phyloP scores from a whole-genome alignment of 2,113 vertebrate genomes.

The Nycticryphes semicollaris region DNA sequence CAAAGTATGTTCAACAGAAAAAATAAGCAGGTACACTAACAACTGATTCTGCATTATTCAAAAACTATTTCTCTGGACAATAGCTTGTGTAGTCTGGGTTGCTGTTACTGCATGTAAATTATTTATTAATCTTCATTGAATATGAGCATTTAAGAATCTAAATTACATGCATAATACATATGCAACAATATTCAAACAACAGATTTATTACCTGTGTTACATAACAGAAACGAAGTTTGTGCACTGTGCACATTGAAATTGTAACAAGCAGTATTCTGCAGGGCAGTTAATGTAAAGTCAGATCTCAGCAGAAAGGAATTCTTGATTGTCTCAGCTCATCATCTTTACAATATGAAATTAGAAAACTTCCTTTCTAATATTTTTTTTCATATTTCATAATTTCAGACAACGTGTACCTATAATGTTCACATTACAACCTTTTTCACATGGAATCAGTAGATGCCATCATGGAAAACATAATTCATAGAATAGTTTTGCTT shows the following conservation, averaged over 20 bases:
- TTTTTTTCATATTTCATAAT: neutral
- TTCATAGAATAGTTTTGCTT: neutral
- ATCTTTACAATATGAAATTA: neutral
- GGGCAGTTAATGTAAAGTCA: neutral
- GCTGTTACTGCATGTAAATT: neutral
- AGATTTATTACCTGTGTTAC: neutral
- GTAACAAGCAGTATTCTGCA: neutral
- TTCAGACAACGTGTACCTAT: neutral
- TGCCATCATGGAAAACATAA: neutral
- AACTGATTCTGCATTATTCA: neutral
- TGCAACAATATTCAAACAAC: neutral
- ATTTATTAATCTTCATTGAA: slow-evolving; percentile 25
- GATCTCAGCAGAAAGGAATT: neutral
- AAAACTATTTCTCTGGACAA: neutral
- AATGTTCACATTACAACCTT: neutral
- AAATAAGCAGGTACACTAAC: neutral
- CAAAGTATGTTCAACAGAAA: neutral
- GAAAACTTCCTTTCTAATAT: neutral
- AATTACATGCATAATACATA: slow-evolving; percentile 4
- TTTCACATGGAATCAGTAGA: neutral
- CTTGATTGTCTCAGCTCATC: neutral
- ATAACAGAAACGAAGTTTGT: neutral
- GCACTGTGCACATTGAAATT: neutral
- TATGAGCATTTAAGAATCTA: neutral
- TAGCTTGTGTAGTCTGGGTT: neutral